A percentile compares a stretch with the other conserved stretches of the same genome.
These are phyloP conservation scores for Zoanthus gigantus DNA, from an alignment of 92 coral and sea anemone genomes.

Conservation along the genomic window DNA sequence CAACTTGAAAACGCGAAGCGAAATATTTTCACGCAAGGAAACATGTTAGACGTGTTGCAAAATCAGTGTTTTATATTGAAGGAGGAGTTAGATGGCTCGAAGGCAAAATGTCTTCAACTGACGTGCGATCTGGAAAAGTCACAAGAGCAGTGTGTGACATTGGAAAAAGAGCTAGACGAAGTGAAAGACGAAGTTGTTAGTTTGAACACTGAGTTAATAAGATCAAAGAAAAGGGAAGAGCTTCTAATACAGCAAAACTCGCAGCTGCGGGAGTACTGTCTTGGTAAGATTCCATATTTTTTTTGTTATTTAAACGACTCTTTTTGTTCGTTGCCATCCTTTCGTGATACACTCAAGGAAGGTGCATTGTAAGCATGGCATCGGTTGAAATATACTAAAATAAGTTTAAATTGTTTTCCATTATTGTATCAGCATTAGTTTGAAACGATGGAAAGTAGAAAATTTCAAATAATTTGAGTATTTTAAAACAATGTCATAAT, in stretches of 20 bases:
- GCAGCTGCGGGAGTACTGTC: constrained; percentile 73
- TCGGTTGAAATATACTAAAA: too few relatives aligned
- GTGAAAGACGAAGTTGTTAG: constrained; percentile 75
- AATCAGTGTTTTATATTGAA: constrained; percentile 91
- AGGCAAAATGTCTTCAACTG: constrained; percentile 70
- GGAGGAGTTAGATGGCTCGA: constrained; percentile 86
- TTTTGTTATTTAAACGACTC: neutral
- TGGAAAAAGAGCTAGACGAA: constrained; percentile 72
- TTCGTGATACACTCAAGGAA: too few relatives aligned
- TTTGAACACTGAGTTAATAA: constrained; percentile 75
- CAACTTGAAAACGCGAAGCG: constrained; percentile 86
- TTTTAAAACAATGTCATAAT: too few relatives aligned
- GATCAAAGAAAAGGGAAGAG: constrained; percentile 84
- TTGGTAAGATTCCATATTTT: constrained; percentile 61
- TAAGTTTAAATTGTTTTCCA: too few relatives aligned
- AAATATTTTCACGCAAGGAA: constrained; percentile 90
- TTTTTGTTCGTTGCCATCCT: too few relatives aligned
- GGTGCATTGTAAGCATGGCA: too few relatives aligned
- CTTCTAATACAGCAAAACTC: constrained; percentile 77
- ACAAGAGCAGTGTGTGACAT: constrained; percentile 69
- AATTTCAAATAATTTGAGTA: too few relatives aligned
- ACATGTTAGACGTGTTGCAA: constrained; percentile 93
- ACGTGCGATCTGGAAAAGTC: constrained; percentile 82
- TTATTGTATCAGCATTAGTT: too few relatives aligned
- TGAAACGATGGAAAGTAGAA: too few relatives aligned